A percentile compares a stretch with the other conserved stretches of the same genome.
These are phyloP conservation scores for Cossypha caffra DNA, from an alignment of 2,797 vertebrate genomes.

Conservation along the genomic window DNA sequence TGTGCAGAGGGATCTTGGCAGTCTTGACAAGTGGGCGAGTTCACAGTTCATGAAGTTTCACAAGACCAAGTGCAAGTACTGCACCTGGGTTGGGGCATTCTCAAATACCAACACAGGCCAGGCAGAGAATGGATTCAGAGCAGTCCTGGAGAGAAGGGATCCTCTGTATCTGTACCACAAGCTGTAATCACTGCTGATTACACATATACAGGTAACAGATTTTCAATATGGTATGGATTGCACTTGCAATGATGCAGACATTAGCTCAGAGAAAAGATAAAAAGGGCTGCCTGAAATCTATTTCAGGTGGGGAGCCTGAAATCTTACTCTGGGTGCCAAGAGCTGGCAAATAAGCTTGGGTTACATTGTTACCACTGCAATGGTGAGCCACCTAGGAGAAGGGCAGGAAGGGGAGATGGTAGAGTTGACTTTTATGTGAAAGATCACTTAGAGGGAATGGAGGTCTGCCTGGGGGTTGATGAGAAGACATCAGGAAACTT, in stretches of 20 bases:
- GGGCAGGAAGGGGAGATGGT: not conserved
- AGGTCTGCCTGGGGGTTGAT: too few species aligned
- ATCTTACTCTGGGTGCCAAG: not conserved
- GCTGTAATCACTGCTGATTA: not conserved
- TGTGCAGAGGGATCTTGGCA: not conserved
- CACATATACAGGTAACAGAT: not conserved
- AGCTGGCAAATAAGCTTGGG: not conserved
- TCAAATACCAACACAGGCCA: not conserved
- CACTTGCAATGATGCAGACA: not conserved
- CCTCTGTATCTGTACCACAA: not conserved
- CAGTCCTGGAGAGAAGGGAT: not conserved
- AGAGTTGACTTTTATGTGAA: not conserved
- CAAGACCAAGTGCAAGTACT: not conserved
- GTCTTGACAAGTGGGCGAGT: not conserved
- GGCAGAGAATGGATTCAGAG: not conserved
- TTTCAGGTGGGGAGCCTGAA: not conserved
- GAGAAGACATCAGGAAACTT: not conserved
- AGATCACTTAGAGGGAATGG: not conserved
- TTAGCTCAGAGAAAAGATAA: not conserved
- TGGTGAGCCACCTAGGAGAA: not conserved
- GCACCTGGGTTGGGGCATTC: not conserved
- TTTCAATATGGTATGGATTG: not conserved
- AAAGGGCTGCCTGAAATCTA: not conserved
- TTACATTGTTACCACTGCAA: not conserved
- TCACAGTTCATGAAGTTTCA: not conserved